Evolutionary conservation across 2,113 vertebrate genomes (phyloP), one percentile per base, ranked within the genome.

Genomic region (Lamprologus ornatipinnis): DNA sequence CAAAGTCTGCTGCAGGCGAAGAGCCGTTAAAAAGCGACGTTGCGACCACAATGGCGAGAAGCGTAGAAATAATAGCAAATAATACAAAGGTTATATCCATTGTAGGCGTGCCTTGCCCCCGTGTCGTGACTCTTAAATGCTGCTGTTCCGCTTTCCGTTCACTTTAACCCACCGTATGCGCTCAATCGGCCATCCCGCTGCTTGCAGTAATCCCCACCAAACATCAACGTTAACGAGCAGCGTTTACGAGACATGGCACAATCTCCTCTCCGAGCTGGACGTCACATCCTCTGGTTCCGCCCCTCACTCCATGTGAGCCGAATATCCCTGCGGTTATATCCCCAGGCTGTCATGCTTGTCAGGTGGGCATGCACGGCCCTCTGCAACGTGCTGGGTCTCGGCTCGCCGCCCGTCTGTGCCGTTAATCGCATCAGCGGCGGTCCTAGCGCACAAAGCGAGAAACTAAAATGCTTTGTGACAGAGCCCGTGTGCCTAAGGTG

Each of bases 11-110:
- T 1, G 82, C 4, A 5, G 91, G 37, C 37, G 93, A 88, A 0
- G 90, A 91, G 42, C 91, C 89, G 57, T 21, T 90, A 3, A 96
- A 84, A 2, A 96, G 12, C 60, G 94, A 93, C 31, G 94, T 95
- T 0, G 94, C 95, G 11, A 95, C 90, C 80, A 96, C 93, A 2
- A 96, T 82, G 2, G 96, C 95, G 40, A 96, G 89, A 1, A 96
- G 90, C 17, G 96, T 96, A 84, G 92, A 96, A 9, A 96, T 93
- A 6, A 91, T 26, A 3, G 94, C 94, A 0, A 93, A 90, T 6
- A 95, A 12, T 0, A 88, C 13, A 10, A 95, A 87, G 33, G 91
- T 94, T 3, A 92, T 54, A 80, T 94, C 94, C 92, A 95, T 95
- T 28, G 21, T 26, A 54, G 42, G 17, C 10, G 5, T 19, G 10